These are phyloP conservation scores for Eupithecia pulchellata DNA, from an alignment of 2,888 invertebrate species.

Conservation along the genomic window DNA sequence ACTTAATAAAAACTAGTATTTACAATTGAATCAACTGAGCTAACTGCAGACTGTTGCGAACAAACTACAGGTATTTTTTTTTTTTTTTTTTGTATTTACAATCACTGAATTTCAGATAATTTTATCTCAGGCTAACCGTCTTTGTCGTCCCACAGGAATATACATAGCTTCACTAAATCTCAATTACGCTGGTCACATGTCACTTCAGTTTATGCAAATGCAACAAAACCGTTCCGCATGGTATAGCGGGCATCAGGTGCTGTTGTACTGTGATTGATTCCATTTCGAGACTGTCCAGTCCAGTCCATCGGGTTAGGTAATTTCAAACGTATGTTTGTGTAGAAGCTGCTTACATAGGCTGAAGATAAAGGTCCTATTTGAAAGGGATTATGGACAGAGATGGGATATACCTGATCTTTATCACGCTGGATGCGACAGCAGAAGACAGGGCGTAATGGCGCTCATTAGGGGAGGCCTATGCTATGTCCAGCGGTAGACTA, in stretches of 20 bases:
- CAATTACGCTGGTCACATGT: conserved; percentile 7
- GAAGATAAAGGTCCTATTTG: background rate
- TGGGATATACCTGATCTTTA: too few species aligned
- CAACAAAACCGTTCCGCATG: conserved; percentile 13
- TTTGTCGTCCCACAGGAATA: background rate
- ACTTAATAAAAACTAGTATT: too few species aligned
- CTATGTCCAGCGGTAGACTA: too few species aligned
- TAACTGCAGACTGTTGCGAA: too few species aligned
- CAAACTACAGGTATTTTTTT: too few species aligned
- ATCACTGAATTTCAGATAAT: background rate
- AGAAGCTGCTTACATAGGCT: conserved; percentile 12
- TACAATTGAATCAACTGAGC: too few species aligned
- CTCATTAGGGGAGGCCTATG: too few species aligned
- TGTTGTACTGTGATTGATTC: conserved; percentile 73
- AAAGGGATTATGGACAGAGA: background rate
- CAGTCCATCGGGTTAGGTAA: conserved; percentile 20
- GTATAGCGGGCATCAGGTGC: conserved; percentile 67
- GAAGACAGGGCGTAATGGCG: too few species aligned
- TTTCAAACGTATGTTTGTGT: conserved; percentile 9
- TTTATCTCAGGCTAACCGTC: background rate
- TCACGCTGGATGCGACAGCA: too few species aligned
- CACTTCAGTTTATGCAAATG: conserved; percentile 13
- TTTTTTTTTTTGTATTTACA: too few species aligned
- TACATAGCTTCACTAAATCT: conserved; percentile 1
- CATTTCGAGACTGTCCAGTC: conserved; percentile 21